Evolutionary conservation across 2,797 vertebrate species (phyloP).

Genomic region (Setipinna tenuifilis): DNA sequence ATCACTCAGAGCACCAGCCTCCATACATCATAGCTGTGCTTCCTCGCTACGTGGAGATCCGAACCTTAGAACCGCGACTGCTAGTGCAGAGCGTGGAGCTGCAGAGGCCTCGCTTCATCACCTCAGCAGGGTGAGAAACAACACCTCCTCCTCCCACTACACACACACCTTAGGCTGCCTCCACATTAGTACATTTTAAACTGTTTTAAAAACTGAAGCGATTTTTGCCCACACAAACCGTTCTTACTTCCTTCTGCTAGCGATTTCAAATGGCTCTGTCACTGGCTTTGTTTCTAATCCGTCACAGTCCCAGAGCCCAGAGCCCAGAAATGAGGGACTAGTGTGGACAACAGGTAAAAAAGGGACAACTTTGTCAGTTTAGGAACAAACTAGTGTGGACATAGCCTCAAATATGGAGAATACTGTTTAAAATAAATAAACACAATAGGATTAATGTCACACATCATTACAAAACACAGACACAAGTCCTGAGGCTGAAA

Average conservation of each 20-base stretch:
- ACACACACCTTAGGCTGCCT: background rate
- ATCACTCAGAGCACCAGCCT: slow-evolving; percentile 87
- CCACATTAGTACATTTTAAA: background rate
- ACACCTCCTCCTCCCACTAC: background rate
- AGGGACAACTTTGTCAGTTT: too few relatives aligned
- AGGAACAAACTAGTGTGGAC: too few relatives aligned
- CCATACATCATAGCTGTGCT: slow-evolving; percentile 97
- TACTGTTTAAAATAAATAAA: too few relatives aligned
- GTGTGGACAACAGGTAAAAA: too few relatives aligned
- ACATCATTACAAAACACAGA: background rate
- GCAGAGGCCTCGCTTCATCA: slow-evolving; percentile 95
- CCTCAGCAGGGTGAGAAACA: slow-evolving; percentile 86
- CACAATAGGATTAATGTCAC: too few relatives aligned
- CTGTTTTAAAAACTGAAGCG: background rate
- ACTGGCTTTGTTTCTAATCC: too few relatives aligned
- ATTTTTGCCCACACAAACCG: too few relatives aligned
- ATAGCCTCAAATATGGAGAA: too few relatives aligned
- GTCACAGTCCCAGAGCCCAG: too few relatives aligned
- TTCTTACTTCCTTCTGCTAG: too few relatives aligned
- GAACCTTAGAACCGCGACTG: slow-evolving; percentile 92
- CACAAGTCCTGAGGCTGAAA: background rate
- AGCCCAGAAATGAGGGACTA: too few relatives aligned
- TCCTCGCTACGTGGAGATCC: slow-evolving; percentile 95
- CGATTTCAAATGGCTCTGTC: too few relatives aligned
- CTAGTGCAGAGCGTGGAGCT: slow-evolving; percentile 97